Evolutionary conservation across 2,113 vertebrate genomes (phyloP).

Genomic region (Dendropsophus ebraccatus): DNA sequence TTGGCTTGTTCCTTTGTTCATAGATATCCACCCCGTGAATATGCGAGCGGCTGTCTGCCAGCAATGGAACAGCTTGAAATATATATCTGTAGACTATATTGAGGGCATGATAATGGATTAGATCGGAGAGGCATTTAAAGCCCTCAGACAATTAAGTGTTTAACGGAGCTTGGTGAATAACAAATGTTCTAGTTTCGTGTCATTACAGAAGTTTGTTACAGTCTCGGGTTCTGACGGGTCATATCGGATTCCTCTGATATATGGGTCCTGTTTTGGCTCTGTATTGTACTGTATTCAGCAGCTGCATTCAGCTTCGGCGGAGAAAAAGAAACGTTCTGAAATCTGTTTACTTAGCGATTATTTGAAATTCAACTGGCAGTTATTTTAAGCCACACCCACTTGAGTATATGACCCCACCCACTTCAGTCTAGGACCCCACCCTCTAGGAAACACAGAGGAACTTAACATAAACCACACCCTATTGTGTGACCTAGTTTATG

Average conservation of each 20-base stretch:
- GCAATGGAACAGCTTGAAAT: neutral
- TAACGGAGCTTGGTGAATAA: conserved; percentile 33
- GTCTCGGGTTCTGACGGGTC: conserved; percentile 2
- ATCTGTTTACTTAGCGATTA: neutral
- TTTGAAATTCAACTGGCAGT: neutral
- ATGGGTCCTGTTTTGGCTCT: neutral
- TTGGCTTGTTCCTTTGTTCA: neutral
- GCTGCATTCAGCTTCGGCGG: neutral
- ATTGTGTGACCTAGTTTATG: no score
- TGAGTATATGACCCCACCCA: no score
- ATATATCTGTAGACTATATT: neutral
- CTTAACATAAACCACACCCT: no score
- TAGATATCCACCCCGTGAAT: neutral
- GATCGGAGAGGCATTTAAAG: conserved; percentile 7
- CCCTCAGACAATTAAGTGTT: conserved; percentile 23
- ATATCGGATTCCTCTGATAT: neutral
- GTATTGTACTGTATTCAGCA: neutral
- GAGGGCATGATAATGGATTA: conserved; percentile 10
- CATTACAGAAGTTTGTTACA: conserved; percentile 10
- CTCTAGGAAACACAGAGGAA: no score
- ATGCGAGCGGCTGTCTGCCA: neutral
- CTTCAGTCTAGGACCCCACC: neutral
- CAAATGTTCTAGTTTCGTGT: conserved; percentile 27
- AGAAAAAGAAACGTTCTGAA: neutral
- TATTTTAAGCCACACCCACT: no score